Percentiles rank a stretch among this genome's conserved stretches.
Conservation (phyloP, 2,888 invertebrate species). For the Andrena chrysosceles region DNA sequence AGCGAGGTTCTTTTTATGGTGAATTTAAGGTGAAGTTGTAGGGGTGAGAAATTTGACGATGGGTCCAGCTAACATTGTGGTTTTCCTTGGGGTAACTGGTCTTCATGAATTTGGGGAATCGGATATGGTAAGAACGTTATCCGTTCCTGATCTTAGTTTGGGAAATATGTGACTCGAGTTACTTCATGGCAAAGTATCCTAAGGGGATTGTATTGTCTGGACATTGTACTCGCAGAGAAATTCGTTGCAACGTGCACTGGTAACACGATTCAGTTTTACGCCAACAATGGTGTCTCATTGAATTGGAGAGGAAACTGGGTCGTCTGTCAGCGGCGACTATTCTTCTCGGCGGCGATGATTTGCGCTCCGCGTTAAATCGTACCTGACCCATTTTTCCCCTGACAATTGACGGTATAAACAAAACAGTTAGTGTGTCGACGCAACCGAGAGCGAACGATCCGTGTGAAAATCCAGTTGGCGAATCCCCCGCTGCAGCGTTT, state of each 20-base stretch:
- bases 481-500: not conserved
- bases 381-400: constrained; percentile 65
- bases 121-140: not conserved
- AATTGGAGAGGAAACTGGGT: constrained; percentile 59
- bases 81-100: not conserved
- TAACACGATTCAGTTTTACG: constrained; percentile 41
- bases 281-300: constrained; percentile 41
- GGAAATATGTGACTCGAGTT: too few species aligned
- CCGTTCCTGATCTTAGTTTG: too few species aligned
- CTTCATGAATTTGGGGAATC: not conserved
- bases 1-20: not conserved
- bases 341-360: constrained; percentile 61
- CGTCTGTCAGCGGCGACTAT: constrained; percentile 45
- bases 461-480: constrained; percentile 31
- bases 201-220: constrained; percentile 7
- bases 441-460: constrained; percentile 22
- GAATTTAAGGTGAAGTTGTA: not conserved
- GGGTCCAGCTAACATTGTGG: too few species aligned
- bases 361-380: constrained; percentile 59
- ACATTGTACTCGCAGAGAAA: not conserved
- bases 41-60: too few species aligned
- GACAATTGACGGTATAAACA: constrained; percentile 62
- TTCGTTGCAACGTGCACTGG: constrained; percentile 15
- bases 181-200: not conserved
- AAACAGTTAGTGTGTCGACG: constrained; percentile 46